A percentile compares a stretch with the other conserved stretches of the same genome.
Conservation (phyloP, 2,797 vertebrate species). For the Propithecus perrieri region DNA sequence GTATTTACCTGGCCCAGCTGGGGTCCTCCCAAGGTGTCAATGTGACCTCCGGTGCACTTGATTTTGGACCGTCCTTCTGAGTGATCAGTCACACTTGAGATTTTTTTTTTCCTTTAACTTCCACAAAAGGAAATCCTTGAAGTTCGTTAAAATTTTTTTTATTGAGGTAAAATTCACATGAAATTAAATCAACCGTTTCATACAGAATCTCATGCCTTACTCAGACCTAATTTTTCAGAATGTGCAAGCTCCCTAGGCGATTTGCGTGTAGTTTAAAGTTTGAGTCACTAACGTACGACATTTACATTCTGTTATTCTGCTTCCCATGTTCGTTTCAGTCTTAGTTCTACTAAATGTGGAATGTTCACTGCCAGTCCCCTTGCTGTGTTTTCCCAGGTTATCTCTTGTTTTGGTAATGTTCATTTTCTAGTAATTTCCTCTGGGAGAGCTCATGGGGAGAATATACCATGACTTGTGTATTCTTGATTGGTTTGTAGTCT, state of each 20-base stretch:
- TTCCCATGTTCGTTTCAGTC: neutral
- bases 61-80: neutral
- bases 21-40: neutral
- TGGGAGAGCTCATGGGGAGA: neutral
- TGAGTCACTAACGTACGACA: neutral
- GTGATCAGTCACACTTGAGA: neutral
- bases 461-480: neutral
- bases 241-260: neutral
- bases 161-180: neutral
- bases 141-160: neutral
- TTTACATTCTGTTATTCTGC: neutral
- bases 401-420: neutral
- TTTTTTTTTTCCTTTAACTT: neutral
- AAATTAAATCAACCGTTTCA: neutral
- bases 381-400: neutral
- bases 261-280: neutral
- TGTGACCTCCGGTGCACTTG: neutral
- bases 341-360: neutral
- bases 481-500: neutral
- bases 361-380: neutral
- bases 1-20: neutral
- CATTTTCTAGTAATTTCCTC: neutral
- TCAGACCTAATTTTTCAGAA: neutral
- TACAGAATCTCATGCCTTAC: neutral
- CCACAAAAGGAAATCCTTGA: neutral